Percentiles rank a stretch among this genome's conserved stretches.
phyloP scores from a whole-genome alignment of 1,140 invertebrate genomes.

The Pseudomyrmex cubaensis region DNA sequence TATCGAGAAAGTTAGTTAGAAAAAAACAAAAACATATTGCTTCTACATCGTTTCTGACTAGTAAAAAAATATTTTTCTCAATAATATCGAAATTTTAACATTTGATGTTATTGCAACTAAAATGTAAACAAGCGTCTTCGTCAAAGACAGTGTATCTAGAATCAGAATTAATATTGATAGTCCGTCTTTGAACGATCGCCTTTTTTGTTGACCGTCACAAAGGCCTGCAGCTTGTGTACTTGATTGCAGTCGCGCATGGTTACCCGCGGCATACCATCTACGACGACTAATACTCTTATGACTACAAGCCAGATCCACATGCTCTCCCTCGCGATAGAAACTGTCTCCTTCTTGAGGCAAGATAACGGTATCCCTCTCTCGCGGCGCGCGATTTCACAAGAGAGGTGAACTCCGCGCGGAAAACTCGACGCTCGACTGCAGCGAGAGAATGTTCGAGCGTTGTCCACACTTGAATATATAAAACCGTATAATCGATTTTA shows the following conservation, averaged over 20 bases:
- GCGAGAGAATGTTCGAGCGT: constrained; percentile 34
- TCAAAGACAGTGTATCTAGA: background rate
- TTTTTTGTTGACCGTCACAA: constrained; percentile 62
- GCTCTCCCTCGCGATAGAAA: constrained; percentile 46
- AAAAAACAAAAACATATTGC: background rate
- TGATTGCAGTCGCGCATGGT: constrained; percentile 70
- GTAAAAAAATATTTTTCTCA: background rate
- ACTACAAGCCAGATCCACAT: constrained; percentile 46
- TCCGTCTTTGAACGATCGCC: background rate
- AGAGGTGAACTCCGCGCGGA: constrained; percentile 40
- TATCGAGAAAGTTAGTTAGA: constrained; percentile 11
- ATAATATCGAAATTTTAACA: background rate
- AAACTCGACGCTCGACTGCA: constrained; percentile 54
- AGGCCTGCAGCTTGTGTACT: constrained; percentile 60
- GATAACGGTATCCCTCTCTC: constrained; percentile 54
- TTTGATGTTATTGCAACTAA: background rate
- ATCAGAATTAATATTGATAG: background rate
- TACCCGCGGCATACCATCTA: constrained; percentile 62
- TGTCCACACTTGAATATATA: background rate
- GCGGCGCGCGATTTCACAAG: constrained; percentile 37
- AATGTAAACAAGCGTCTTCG: background rate
- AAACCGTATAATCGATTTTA: constrained; percentile 59
- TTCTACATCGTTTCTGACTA: background rate
- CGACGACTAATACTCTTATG: constrained; percentile 33
- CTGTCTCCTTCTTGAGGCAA: constrained; percentile 52